Evolutionary conservation across 2,797 vertebrate genomes (phyloP).

Genomic region (Pangasius mekongensis): DNA sequence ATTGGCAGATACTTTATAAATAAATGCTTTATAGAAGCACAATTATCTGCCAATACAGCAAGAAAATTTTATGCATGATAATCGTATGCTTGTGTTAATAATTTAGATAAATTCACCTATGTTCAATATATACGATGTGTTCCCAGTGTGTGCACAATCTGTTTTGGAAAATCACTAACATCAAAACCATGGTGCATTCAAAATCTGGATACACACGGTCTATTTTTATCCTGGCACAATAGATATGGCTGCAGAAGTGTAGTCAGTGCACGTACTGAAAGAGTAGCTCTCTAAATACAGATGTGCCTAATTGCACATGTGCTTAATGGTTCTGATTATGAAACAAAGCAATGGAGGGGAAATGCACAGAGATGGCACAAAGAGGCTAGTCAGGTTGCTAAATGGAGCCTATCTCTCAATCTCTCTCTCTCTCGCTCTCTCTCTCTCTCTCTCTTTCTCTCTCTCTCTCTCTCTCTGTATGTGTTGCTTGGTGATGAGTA

Average conservation of each 20-base stretch:
- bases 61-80: neutral
- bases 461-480: constrained; percentile 13
- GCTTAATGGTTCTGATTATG: constrained; percentile 51
- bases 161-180: neutral
- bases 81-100: neutral
- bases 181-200: neutral
- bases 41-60: neutral
- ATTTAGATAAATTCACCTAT: neutral
- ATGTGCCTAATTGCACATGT: constrained; percentile 41
- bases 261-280: constrained; percentile 14
- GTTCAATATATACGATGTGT: neutral
- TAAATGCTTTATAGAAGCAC: neutral
- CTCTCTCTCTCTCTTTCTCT: constrained; percentile 6
- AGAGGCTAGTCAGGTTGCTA: constrained; percentile 10
- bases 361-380: constrained; percentile 8
- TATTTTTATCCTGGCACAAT: constrained; percentile 28
- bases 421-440: constrained; percentile 19
- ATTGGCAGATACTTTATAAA: neutral
- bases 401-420: constrained; percentile 11
- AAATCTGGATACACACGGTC: constrained; percentile 12
- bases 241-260: constrained; percentile 21
- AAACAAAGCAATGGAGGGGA: constrained; percentile 38
- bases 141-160: neutral
- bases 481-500: constrained; percentile 49
- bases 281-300: constrained; percentile 34